Conservation (phyloP, 1,140 invertebrate genomes). For the Antheraea pernyi region DNA sequence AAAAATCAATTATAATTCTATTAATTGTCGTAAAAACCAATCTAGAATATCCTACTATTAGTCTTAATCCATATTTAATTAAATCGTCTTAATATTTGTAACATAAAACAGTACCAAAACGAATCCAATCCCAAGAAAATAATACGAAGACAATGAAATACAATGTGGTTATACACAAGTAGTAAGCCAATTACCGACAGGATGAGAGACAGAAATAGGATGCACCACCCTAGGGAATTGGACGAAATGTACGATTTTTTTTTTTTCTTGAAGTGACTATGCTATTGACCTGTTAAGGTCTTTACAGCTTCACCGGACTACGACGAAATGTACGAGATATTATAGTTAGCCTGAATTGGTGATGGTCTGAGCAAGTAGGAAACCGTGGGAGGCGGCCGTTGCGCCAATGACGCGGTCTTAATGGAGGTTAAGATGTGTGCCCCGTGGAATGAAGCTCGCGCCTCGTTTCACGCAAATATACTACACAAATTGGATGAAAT, state of each 20-base stretch:
- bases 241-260: constrained; percentile 26
- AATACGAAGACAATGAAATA: too few species aligned
- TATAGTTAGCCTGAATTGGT: constrained; percentile 47
- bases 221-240: constrained; percentile 42
- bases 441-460: constrained; percentile 52
- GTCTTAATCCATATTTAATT: too few species aligned
- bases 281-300: too few species aligned
- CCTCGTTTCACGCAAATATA: constrained; percentile 54
- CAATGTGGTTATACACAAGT: not conserved
- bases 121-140: too few species aligned
- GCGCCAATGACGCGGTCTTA: constrained; percentile 52
- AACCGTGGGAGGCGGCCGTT: constrained; percentile 54
- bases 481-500: constrained; percentile 54
- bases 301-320: too few species aligned
- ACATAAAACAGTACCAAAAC: too few species aligned
- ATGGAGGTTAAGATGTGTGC: constrained; percentile 70
- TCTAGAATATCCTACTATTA: too few species aligned
- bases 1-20: too few species aligned
- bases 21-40: too few species aligned
- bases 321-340: constrained; percentile 28
- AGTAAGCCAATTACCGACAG: constrained; percentile 22
- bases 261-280: too few species aligned
- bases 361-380: constrained; percentile 47
- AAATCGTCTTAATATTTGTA: too few species aligned
- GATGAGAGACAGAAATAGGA: constrained; percentile 41